Percentiles rank a stretch among this genome's conserved stretches.
These are phyloP conservation scores for Cavia aperea DNA, from an alignment of 2,113 vertebrate genomes.

Conservation along the genomic window DNA sequence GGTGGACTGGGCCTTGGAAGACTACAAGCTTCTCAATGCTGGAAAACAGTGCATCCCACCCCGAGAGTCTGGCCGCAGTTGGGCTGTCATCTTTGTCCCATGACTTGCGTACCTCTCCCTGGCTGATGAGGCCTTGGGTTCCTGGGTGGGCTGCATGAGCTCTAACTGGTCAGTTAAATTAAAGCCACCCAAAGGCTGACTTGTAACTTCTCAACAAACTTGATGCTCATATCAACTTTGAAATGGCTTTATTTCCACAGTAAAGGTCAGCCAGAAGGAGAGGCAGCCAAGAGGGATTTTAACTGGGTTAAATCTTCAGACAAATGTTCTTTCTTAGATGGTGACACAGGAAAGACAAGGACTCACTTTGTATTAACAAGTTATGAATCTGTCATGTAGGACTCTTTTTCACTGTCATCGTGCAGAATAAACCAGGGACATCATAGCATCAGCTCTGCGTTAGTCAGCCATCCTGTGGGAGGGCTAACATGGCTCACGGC, in stretches of 20 bases:
- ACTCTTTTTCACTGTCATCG: background rate
- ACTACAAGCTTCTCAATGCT: background rate
- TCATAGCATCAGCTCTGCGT: background rate
- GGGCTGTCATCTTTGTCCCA: background rate
- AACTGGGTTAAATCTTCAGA: background rate
- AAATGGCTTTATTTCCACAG: background rate
- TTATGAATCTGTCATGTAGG: background rate
- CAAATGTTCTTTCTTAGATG: background rate
- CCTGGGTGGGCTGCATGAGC: background rate
- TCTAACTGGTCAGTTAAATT: background rate
- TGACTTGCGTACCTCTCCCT: background rate
- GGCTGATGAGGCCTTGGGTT: background rate
- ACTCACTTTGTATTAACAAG: background rate
- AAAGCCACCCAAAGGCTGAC: background rate
- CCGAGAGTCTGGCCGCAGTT: no score
- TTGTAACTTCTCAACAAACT: background rate
- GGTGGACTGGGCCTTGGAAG: no score
- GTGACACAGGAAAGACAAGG: background rate
- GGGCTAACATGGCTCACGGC: background rate
- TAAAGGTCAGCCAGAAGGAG: background rate
- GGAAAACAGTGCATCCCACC: no score
- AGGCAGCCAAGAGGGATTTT: background rate
- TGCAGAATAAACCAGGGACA: background rate
- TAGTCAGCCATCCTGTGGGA: background rate
- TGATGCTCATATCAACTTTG: background rate